phyloP scores from a whole-genome alignment of 2,797 vertebrate species.

The Notamacropus eugenii region DNA sequence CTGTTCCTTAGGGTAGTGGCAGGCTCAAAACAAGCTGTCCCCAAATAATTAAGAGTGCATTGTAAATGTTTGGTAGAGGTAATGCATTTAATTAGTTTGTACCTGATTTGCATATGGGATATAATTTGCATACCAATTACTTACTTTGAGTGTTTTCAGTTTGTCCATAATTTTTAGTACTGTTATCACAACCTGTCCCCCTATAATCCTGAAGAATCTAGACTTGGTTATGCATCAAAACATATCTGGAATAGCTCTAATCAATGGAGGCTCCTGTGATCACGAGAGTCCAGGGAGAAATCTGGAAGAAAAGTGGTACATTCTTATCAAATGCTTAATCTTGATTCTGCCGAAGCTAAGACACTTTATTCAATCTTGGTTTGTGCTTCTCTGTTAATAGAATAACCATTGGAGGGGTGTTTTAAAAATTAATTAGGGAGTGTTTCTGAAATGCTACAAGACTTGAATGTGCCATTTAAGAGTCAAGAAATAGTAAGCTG shows the following conservation, averaged over 20 bases:
- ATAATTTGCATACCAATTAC: neutral
- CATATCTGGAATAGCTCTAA: neutral
- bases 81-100: neutral
- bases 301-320: neutral
- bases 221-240: neutral
- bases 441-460: neutral
- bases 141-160: neutral
- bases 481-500: neutral
- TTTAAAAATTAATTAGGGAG: constrained; percentile 31
- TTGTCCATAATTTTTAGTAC: neutral
- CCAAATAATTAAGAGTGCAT: neutral
- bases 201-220: neutral
- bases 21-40: neutral
- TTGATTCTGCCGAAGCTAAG: neutral
- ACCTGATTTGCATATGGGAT: neutral
- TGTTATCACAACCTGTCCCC: neutral
- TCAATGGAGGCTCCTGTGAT: neutral
- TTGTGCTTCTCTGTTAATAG: constrained; percentile 1
- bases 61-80: neutral
- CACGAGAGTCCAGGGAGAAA: neutral
- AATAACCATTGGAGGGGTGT: neutral
- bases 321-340: neutral
- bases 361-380: neutral
- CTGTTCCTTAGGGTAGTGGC: neutral
- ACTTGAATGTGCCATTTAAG: neutral